Conservation (phyloP, 2,797 vertebrate species). For the Cyprinella venusta region DNA sequence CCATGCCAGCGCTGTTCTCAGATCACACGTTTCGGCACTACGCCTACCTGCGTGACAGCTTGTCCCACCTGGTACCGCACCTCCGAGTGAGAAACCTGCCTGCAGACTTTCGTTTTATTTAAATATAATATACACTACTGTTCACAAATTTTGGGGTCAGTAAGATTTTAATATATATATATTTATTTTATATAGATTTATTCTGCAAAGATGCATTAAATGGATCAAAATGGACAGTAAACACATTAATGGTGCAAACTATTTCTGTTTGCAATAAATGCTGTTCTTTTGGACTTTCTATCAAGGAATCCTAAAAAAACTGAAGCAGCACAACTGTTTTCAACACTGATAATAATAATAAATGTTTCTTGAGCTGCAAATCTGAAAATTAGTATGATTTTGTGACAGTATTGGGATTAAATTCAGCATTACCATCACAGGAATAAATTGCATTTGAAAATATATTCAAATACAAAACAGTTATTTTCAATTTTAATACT, state of each 20-base stretch:
- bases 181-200: no score
- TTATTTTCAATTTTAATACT: not conserved
- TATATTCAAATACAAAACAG: not conserved
- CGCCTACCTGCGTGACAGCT: slow-evolving; percentile 94
- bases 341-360: not conserved
- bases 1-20: slow-evolving; percentile 95
- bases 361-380: not conserved
- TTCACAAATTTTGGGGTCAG: not conserved
- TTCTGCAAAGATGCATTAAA: not conserved
- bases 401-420: not conserved
- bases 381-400: not conserved
- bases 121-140: not conserved
- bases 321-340: not conserved
- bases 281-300: not conserved
- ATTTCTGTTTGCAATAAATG: not conserved
- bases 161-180: not conserved
- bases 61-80: slow-evolving; percentile 93
- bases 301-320: not conserved
- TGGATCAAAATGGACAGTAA: not conserved
- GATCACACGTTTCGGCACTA: slow-evolving; percentile 97
- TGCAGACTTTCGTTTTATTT: slow-evolving; percentile 2
- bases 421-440: not conserved
- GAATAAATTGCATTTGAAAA: not conserved
- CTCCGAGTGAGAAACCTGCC: slow-evolving; percentile 82
- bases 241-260: not conserved